Percentiles rank a stretch among this genome's conserved stretches.
Conservation (phyloP, 2,113 vertebrate genomes). For the Carlito syrichta region DNA sequence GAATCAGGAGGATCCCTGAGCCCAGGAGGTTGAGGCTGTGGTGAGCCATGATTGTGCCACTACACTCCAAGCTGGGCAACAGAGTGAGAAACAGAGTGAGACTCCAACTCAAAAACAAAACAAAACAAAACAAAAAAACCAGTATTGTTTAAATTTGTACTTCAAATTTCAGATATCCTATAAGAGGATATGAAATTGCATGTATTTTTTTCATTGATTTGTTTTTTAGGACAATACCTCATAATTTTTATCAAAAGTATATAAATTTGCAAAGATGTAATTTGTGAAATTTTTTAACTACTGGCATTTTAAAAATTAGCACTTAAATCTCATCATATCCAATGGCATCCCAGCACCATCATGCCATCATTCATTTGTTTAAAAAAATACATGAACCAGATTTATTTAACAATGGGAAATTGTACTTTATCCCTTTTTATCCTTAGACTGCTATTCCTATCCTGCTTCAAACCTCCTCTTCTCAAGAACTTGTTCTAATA, state of each 20-base stretch:
- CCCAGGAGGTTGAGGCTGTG: no score
- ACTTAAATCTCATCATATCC: background rate
- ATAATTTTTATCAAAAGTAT: background rate
- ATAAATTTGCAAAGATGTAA: background rate
- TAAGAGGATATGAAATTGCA: background rate
- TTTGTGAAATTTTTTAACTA: background rate
- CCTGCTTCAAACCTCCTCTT: background rate
- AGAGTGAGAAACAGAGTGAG: no score
- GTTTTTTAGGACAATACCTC: background rate
- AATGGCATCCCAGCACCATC: background rate
- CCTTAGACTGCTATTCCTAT: background rate
- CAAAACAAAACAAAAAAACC: no score
- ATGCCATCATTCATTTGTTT: no score
- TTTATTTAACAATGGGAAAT: slow-evolving; percentile 21
- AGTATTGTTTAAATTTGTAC: background rate
- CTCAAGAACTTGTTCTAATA: background rate
- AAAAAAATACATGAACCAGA: background rate
- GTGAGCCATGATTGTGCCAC: no score
- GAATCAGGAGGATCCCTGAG: no score
- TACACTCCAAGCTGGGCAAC: no score
- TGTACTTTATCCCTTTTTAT: background rate
- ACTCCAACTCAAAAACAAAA: no score
- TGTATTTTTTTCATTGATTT: background rate
- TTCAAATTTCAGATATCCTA: background rate
- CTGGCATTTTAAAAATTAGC: background rate